phyloP scores from a whole-genome alignment of 2,113 vertebrate genomes.

The Oryzias javanicus region DNA sequence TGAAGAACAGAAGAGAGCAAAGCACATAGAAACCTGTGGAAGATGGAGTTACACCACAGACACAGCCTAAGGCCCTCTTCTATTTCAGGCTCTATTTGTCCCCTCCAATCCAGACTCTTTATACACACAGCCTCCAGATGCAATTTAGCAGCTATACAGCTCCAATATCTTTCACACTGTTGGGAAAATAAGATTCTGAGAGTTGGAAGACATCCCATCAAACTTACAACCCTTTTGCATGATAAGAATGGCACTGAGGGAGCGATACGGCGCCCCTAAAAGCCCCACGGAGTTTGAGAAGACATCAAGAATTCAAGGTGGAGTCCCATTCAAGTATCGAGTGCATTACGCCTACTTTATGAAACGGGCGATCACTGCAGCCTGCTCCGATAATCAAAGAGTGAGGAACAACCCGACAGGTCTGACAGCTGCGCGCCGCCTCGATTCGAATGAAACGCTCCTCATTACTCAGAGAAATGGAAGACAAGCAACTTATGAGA shows the following conservation, averaged over 20 bases:
- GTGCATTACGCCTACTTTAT: conserved; percentile 18
- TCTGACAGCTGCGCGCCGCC: too few relatives aligned
- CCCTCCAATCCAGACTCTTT: conserved; percentile 29
- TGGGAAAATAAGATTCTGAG: conserved; percentile 28
- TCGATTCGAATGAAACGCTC: too few relatives aligned
- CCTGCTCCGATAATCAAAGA: not conserved
- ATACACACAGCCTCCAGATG: conserved; percentile 36
- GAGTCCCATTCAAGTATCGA: conserved; percentile 27
- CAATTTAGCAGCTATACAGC: conserved; percentile 51
- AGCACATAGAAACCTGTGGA: conserved; percentile 30
- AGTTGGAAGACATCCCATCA: conserved; percentile 47
- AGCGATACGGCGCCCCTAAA: conserved; percentile 13
- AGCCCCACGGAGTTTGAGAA: conserved; percentile 25
- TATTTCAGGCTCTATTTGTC: conserved; percentile 47
- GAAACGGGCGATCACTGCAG: not conserved
- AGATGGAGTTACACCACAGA: conserved; percentile 21
- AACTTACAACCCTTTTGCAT: conserved; percentile 32
- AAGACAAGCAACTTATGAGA: too few relatives aligned
- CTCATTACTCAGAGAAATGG: too few relatives aligned
- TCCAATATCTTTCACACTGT: conserved; percentile 34
- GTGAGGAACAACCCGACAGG: not conserved
- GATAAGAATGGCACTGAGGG: conserved; percentile 28
- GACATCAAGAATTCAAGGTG: conserved; percentile 25
- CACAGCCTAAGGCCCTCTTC: conserved; percentile 28
- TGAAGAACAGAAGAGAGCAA: conserved; percentile 40